Conservation (phyloP, 2,888 invertebrate genomes). For the Stegana nigrithorax region DNA sequence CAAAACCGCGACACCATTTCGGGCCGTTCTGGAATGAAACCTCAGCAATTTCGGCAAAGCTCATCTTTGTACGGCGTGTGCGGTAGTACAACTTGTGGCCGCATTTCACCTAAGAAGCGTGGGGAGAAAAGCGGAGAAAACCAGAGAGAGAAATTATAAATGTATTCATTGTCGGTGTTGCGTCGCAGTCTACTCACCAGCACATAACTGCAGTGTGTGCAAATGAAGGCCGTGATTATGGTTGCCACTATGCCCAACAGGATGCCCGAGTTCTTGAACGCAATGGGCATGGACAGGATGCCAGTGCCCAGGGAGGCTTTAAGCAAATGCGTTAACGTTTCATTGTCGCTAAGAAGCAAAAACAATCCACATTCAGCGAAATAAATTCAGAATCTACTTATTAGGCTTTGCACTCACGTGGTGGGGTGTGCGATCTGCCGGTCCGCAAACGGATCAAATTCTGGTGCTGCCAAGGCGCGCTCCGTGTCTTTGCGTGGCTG, state of each 20-base stretch:
- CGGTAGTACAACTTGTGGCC: slow-evolving; percentile 83
- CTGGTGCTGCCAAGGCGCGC: slow-evolving; percentile 69
- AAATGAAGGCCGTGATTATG: slow-evolving; percentile 85
- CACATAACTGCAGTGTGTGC: slow-evolving; percentile 95
- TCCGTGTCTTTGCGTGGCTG: slow-evolving; percentile 73
- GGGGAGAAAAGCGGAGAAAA: background rate
- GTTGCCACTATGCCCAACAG: slow-evolving; percentile 86
- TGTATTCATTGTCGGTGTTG: background rate
- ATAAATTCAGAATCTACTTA: too few relatives aligned
- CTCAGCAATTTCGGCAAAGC: slow-evolving; percentile 89
- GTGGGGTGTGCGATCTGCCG: slow-evolving; percentile 81
- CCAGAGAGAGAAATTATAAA: background rate
- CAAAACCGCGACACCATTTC: slow-evolving; percentile 74
- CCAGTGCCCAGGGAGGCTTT: slow-evolving; percentile 98
- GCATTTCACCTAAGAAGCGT: slow-evolving; percentile 77
- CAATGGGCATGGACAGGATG: slow-evolving; percentile 93
- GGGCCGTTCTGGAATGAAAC: slow-evolving; percentile 84
- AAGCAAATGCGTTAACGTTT: slow-evolving; percentile 91
- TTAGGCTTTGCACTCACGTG: slow-evolving; percentile 81
- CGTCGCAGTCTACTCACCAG: slow-evolving; percentile 73
- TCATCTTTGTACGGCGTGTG: slow-evolving; percentile 79
- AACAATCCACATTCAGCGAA: too few relatives aligned
- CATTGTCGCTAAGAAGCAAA: slow-evolving; percentile 78
- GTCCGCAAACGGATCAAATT: slow-evolving; percentile 81
- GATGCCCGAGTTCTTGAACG: slow-evolving; percentile 89